A percentile compares a stretch with the other conserved stretches of the same genome.
These are phyloP conservation scores for Axis porcinus DNA, from an alignment of 2,113 vertebrate genomes.

Conservation along the genomic window DNA sequence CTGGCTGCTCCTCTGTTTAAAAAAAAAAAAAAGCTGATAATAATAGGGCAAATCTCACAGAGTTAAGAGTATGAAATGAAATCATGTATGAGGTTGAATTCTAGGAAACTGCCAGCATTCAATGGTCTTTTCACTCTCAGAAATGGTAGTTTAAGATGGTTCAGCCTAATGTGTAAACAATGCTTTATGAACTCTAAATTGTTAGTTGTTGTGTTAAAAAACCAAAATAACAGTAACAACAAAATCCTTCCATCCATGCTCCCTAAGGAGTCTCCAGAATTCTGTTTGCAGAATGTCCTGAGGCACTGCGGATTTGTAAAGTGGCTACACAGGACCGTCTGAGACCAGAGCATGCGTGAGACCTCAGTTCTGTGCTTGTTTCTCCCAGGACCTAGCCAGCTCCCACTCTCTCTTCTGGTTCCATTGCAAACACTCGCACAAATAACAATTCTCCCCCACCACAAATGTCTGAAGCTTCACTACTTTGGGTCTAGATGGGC, in stretches of 20 bases:
- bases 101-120: neutral
- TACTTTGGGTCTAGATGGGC: neutral
- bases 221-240: neutral
- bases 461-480: neutral
- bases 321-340: neutral
- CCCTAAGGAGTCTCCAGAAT: neutral
- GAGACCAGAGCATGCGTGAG: accelerated
- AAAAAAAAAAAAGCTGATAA: neutral
- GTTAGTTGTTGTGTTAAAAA: neutral
- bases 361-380: neutral
- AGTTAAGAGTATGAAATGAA: neutral
- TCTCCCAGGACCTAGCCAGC: neutral
- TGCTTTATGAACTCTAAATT: neutral
- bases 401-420: neutral
- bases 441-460: neutral
- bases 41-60: neutral
- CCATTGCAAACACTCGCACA: neutral
- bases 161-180: neutral
- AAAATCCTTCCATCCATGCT: neutral
- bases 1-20: neutral
- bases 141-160: neutral
- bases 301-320: neutral
- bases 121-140: neutral
- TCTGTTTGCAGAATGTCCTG: neutral
- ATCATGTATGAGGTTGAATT: neutral